Evolutionary conservation across 2,113 vertebrate genomes (phyloP).

Genomic region (Grantiella picta): DNA sequence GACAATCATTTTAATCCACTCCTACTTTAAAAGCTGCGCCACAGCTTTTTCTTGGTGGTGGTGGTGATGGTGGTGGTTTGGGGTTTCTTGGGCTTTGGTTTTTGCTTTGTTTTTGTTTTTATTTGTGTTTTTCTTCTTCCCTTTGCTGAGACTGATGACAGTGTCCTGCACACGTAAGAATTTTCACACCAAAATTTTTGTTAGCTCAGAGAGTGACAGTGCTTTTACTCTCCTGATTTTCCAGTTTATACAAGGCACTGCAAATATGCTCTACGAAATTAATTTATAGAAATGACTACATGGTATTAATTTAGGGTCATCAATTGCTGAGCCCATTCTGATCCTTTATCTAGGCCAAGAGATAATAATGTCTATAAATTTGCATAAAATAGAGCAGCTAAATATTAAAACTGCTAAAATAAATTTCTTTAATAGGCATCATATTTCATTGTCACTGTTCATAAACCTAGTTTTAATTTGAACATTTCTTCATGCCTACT

Average conservation of each 20-base stretch:
- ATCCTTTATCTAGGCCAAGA: not conserved
- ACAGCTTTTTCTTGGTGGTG: not conserved
- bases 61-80: accelerated
- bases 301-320: not conserved
- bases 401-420: not conserved
- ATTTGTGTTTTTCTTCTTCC: not conserved
- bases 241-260: not conserved
- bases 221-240: not conserved
- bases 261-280: not conserved
- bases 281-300: not conserved
- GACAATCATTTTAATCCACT: not conserved
- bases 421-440: not conserved
- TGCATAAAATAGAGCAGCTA: not conserved
- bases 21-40: not conserved
- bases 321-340: not conserved
- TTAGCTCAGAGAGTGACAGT: not conserved
- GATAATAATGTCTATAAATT: not conserved
- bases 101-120: not conserved
- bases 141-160: not conserved
- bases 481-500: slow-evolving; percentile 2
- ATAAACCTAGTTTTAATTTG: not conserved
- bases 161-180: not conserved
- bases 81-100: accelerated
- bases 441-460: slow-evolving; percentile 32
- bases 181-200: not conserved